Base-by-base conservation (phyloP, 37 sponge, comb jelly and placozoan genomes). In the Hormiphora californensis region DNA sequence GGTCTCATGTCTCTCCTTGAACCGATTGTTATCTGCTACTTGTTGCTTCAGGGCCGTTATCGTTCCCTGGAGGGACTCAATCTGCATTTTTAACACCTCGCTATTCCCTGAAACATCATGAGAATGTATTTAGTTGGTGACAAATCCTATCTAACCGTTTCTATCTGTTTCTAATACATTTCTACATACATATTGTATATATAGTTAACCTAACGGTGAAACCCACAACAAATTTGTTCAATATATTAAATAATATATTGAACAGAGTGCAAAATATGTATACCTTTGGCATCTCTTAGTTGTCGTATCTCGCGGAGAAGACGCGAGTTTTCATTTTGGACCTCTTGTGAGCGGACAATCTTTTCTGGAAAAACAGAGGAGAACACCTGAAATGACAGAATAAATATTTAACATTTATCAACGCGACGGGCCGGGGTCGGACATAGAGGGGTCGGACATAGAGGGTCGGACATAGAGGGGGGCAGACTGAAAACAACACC, bases 301-400 rank as follows among this genome's bases (percentile, higher is more conserved):
- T 41, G 40, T 28, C 43, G 40, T 1, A 73, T 73, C 4, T 73
- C 44, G 12, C 81, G 41, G 4, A 43, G 81, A n/a, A 73, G 46
- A 43, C 35, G 40, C 35, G 43, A 2, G 23, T 73, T 73, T 9
- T 73, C 81, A 23, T 73, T 46, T 0, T 73, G 81, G 17, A 73
- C 44, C 25, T 73, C 46, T 8, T 43, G 17, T 1, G 81, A 73
- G 46, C 43, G 7, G 41, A 73, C 25, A 11, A 73, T 73, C 44
- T 73, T 73, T 1, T 73, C 81, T 21, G 81, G 81, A 40, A 73
- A 73, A 5, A 73, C 81, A 11, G n/a, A 43, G 25, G 81, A 43
- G 81, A 43, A 73, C 28, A 40, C 15, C 81, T 65, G 68, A 9
- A 32, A 49, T 17, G 15, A 17, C 9, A 15, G 53, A 15, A 9